Conservation (phyloP, 2,113 vertebrate species). For the chimpanzee (Pan troglodytes) region NHGRI_mPanTro3-v2.1_pri NC_072401.2:69635001-69635500, state of each 20-base stretch:
- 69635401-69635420: neutral
- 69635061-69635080: neutral
- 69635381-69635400: neutral
- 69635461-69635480: neutral
- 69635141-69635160: neutral
- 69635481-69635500: neutral
- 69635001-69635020: neutral
- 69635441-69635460: neutral
- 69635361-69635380: neutral
- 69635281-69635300: neutral
- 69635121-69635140: neutral
- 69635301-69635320: neutral
- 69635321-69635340: neutral
- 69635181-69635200: neutral
- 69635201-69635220: constrained; percentile 9
- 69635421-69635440: neutral
- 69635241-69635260: neutral
- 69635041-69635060: neutral
- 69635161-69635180: neutral
- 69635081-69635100: neutral
- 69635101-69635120: neutral
- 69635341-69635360: neutral
- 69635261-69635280: neutral
- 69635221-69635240: neutral
- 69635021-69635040: neutral